Base-by-base conservation (phyloP, 1,140 invertebrate species). In the Mya arenaria region DNA sequence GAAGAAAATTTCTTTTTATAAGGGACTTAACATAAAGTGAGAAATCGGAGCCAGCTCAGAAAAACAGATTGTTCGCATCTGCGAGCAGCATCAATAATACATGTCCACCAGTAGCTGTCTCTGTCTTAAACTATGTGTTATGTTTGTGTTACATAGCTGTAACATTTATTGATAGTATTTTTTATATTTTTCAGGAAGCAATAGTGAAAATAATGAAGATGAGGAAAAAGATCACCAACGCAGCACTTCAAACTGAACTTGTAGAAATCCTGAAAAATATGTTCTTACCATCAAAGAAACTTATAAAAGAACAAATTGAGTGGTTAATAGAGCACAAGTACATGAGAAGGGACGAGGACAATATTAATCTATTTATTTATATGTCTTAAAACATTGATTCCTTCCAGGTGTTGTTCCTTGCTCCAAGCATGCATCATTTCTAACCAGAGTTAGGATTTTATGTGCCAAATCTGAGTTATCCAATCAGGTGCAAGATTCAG, bases 301-400 rank as follows among this genome's bases (percentile, higher is more conserved):
- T 99, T 96, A 99, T 99, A 85, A 99, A 99, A 94, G 98, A 99
- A 94, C 98, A 99, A 94, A 96, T 99, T 39, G 98, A 99, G 93
- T 99, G 98, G 98, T 95, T 99, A 13, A 99, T 99, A 86, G 98
- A 99, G 94, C 97, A 99, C 91, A 99, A 99, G 92, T 99, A 99
- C 92, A 99, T 99, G 96, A 94, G 95, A 79, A 94, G 99, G 84
- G 98, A 99, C 92, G 98, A 99, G 88, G 97, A 98, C 85, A 97
- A 99, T 92, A 99, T 99, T 89, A 99, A 99, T 93, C 97, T 97
- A 88, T 99, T 99, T 94, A 97, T 99, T 89, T 99, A 99, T 93
- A 97, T 99, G 95, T 97, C 98, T 92, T 99, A 93, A 91, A 69
- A 13, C 4, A 78, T 48, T 62, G 60, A 30, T 2, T 62, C 17